Conservation (phyloP, 2,888 invertebrate genomes). For the Anticlea derivata region DNA sequence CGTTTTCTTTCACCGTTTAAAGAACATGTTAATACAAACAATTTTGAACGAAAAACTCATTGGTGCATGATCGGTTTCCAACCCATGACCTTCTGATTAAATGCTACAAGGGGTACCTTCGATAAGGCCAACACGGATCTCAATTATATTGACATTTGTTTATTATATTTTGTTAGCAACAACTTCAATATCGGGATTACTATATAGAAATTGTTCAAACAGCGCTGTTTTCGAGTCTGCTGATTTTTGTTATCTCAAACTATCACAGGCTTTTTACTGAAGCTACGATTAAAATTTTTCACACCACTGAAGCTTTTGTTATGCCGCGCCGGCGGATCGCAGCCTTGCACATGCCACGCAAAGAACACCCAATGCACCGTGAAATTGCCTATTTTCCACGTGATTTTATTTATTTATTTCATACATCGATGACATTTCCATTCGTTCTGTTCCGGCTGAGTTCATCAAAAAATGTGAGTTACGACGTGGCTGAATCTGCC, state of each 20-base stretch:
- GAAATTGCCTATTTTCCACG: conserved; percentile 83
- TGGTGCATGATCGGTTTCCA: too few species aligned
- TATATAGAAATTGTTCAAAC: too few species aligned
- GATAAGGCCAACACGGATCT: too few species aligned
- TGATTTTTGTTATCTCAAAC: neutral
- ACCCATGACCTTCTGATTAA: too few species aligned
- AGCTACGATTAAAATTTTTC: conserved; percentile 63
- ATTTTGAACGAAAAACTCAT: too few species aligned
- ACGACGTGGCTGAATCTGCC: conserved; percentile 38
- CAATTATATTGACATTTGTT: too few species aligned
- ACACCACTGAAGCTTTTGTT: conserved; percentile 68
- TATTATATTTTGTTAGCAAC: too few species aligned
- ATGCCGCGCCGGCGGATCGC: conserved; percentile 53
- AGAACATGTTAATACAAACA: too few species aligned
- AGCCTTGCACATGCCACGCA: conserved; percentile 64
- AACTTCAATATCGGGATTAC: too few species aligned
- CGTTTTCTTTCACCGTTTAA: too few species aligned
- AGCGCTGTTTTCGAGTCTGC: neutral
- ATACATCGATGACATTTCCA: conserved; percentile 74
- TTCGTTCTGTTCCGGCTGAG: conserved; percentile 56
- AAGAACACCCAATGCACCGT: conserved; percentile 81
- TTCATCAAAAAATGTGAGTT: conserved; percentile 54
- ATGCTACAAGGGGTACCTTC: too few species aligned
- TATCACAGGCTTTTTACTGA: conserved; percentile 32
- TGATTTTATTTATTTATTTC: conserved; percentile 83